Percentiles rank a stretch among this genome's conserved stretches.
phyloP scores from a whole-genome alignment of 2,797 vertebrate genomes.

The Buphagus erythrorhynchus region DNA sequence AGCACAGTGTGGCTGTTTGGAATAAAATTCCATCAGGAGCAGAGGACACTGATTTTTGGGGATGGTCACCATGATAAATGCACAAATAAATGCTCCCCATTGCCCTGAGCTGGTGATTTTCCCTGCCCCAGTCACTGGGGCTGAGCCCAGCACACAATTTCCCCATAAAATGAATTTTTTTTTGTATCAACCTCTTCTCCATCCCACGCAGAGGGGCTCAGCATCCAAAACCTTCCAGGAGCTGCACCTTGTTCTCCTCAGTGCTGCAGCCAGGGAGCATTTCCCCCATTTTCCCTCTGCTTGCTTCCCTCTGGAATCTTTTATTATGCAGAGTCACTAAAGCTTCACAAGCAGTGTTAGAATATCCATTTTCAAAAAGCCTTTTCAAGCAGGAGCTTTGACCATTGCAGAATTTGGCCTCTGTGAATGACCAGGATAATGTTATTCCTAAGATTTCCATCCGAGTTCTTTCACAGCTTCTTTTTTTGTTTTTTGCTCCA shows the following conservation, averaged over 20 bases:
- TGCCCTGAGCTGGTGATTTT: background rate
- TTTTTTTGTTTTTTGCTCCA: too few species aligned
- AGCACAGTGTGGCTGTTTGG: background rate
- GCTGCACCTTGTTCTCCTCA: background rate
- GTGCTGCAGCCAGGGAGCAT: fast-evolving
- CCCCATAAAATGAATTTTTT: background rate
- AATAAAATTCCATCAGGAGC: fast-evolving
- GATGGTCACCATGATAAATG: fast-evolving
- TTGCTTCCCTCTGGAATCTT: background rate
- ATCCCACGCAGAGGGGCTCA: fast-evolving
- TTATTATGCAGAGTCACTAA: fast-evolving
- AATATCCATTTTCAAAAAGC: background rate
- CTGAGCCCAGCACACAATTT: background rate
- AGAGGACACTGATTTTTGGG: fast-evolving
- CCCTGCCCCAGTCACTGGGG: background rate
- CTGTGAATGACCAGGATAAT: background rate
- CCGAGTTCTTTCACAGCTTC: background rate
- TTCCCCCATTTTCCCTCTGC: too few species aligned
- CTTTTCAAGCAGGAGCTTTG: background rate
- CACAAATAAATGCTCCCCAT: too few species aligned
- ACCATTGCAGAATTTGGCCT: fast-evolving
- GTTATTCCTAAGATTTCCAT: background rate
- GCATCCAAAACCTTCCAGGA: background rate
- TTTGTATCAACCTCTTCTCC: background rate
- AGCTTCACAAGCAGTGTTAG: background rate